Evolutionary conservation across 2,113 vertebrate species (phyloP), one percentile per base, ranked within the genome.

Genomic region (Notarius lentiginosus): DNA sequence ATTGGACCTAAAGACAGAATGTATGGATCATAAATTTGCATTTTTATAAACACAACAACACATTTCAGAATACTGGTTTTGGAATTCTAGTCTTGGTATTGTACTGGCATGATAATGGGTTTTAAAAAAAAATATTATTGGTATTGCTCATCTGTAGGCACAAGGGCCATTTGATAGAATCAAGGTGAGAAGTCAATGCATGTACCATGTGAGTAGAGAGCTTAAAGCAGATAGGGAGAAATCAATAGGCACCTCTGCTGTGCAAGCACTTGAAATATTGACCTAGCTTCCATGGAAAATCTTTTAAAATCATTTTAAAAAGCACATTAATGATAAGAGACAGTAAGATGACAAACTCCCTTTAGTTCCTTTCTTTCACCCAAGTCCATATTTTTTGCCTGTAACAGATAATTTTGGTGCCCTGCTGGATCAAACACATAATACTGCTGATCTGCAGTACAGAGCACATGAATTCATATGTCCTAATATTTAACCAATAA

Each of bases 191-290:
- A 82, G 88, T 88, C 55, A 51, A 82, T 83, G 85, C 91, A 89
- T 87, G 75, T 79, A 82, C 85, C 85, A 90, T 87, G 87, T 84
- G 91, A 89, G 85, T 90, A 77, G 58, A 86, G 87, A 82, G 60
- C 86, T 90, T 88, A 83, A 87, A 89, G 89, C 81, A 87, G 89
- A 92, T 90, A 92, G 83, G 63, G 84, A 82, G 60, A 89, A 89
- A 92, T 91, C 90, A 91, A 91, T 91, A 86, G 65, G 83, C 65
- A 75, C 86, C 86, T 88, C 89, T 83, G 86, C 85, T 89, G 85
- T 87, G 87, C 79, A 82, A 85, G 75, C 89, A 87, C 81, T 88
- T 79, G 60, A 88, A 87, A 91, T 91, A 87, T 88, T 89, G 89
- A 92, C 92, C 88, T 85, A 88, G 83, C 56, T 76, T 81, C 82